Evolutionary conservation across 2,888 invertebrate species (phyloP), one percentile per base, ranked within the genome.

Genomic region (Drosophila robusta): DNA sequence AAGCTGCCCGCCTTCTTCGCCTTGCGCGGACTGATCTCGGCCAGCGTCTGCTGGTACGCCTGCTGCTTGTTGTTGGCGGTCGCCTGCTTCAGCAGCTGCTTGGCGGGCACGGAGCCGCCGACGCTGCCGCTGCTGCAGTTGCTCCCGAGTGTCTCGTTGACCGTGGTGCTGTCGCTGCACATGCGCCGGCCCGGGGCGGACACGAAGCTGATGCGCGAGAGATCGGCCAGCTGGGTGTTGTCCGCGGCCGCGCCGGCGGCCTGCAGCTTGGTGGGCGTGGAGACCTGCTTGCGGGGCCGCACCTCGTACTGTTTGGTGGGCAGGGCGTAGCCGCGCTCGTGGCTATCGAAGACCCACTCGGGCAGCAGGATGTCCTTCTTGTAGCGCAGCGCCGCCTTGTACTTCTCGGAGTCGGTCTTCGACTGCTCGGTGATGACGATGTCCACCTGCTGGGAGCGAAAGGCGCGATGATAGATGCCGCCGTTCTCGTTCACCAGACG

Each of bases 281-380:
- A 96, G 1, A 95, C 95, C 12, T 93, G 95, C 7, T 93, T 94
- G 32, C 94, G 93, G 0, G 93, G 93, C 0, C 94, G 92, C 0
- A 95, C 93, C 54, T 94, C 92, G 80, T 95, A 95, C 50, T 93
- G 91, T 3, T 93, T 93, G 14, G 94, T 92, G 0, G 95, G 95
- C 41, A 96, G 80, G 0, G 96, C 95, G 70, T 94, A 95, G 0
- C 97, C 97, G 26, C 93, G 94, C 26, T 94, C 93, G 0, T 95
- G 93, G n/a, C 96, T 97, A 32, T 97, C 96, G 58, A 94, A 93
- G 39, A 98, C 93, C 98, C 98, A 98, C 2, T 95, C 93, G 0
- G 95, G 94, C 12, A 93, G 93, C 0, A 98, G 95, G 82, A 97
- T 96, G 22, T 92, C 92, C 63, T 92, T 92, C 46, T 92, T 92